Percentiles rank a stretch among this genome's conserved stretches.
phyloP scores from a whole-genome alignment of 2,888 invertebrate species.

The Hydropsyche betteni region DNA sequence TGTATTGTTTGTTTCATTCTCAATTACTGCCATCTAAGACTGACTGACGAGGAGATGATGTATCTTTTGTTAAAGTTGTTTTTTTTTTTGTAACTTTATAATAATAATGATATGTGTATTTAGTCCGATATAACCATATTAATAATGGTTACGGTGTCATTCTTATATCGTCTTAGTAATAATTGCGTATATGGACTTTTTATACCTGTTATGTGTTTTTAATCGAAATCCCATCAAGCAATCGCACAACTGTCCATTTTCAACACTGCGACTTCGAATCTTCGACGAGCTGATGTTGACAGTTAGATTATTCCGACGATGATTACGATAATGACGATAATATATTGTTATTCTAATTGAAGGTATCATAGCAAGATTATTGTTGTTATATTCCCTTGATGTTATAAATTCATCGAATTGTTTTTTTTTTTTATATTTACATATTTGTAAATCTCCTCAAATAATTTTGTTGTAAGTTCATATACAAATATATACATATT shows the following conservation, averaged over 20 bases:
- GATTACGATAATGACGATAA: constrained; percentile 4
- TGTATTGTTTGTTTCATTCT: constrained; percentile 38
- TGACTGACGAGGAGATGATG: constrained; percentile 39
- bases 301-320: constrained; percentile 4
- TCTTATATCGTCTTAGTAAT: constrained; percentile 10
- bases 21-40: constrained; percentile 43
- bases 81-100: constrained; percentile 27
- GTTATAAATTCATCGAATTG: constrained; percentile 4
- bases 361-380: constrained; percentile 33
- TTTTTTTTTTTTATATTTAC: constrained; percentile 13
- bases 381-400: constrained; percentile 31
- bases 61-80: constrained; percentile 42
- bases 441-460: constrained; percentile 35
- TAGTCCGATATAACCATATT: constrained; percentile 21
- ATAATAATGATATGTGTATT: not conserved
- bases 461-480: constrained; percentile 35
- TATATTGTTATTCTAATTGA: constrained; percentile 21
- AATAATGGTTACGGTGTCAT: constrained; percentile 26
- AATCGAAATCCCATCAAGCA: not conserved
- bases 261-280: not conserved
- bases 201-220: not conserved
- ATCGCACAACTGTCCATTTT: not conserved
- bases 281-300: not conserved
- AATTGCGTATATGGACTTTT: not conserved
- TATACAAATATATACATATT: constrained; percentile 34